Percentiles rank a stretch among this genome's conserved stretches.
These are phyloP conservation scores for Cydia splendana DNA, from an alignment of 1,140 invertebrate species.

Conservation along the genomic window DNA sequence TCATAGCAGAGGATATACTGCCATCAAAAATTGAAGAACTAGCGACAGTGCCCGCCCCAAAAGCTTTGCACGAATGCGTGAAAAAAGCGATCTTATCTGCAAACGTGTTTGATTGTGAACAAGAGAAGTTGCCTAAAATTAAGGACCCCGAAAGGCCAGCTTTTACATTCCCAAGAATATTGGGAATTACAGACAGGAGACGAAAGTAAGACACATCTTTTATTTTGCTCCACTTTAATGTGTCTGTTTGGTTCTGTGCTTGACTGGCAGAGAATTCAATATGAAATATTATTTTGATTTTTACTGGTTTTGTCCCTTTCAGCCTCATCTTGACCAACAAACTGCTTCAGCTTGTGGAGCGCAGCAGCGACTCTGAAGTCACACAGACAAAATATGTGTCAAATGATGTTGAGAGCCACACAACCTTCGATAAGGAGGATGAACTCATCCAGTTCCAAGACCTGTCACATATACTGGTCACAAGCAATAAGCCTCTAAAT, in stretches of 20 bases:
- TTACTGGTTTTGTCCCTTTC: constrained; percentile 57
- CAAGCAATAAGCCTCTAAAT: constrained; percentile 81
- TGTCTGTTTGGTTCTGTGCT: constrained; percentile 14
- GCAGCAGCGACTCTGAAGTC: constrained; percentile 78
- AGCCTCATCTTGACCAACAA: constrained; percentile 86
- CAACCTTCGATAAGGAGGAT: constrained; percentile 82
- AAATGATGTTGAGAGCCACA: constrained; percentile 80
- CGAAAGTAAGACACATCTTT: constrained; percentile 82
- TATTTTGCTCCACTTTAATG: constrained; percentile 5
- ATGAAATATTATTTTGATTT: too few relatives aligned
- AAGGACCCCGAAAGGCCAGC: constrained; percentile 85
- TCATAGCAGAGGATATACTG: constrained; percentile 82
- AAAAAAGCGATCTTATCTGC: constrained; percentile 84
- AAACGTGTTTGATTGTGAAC: constrained; percentile 88
- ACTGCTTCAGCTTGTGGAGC: constrained; percentile 86
- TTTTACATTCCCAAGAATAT: constrained; percentile 85
- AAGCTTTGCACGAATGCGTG: constrained; percentile 79
- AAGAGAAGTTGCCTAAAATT: constrained; percentile 86
- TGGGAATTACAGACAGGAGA: constrained; percentile 86
- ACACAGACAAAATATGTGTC: constrained; percentile 80
- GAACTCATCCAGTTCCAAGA: constrained; percentile 84
- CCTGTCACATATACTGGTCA: constrained; percentile 83
- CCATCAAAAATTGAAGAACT: constrained; percentile 81
- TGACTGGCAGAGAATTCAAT: too few relatives aligned
- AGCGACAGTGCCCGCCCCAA: constrained; percentile 70